Percentiles rank a stretch among this genome's conserved stretches.
Conservation (phyloP, 1,140 invertebrate genomes). For the Brevipalpus yothersi region DNA sequence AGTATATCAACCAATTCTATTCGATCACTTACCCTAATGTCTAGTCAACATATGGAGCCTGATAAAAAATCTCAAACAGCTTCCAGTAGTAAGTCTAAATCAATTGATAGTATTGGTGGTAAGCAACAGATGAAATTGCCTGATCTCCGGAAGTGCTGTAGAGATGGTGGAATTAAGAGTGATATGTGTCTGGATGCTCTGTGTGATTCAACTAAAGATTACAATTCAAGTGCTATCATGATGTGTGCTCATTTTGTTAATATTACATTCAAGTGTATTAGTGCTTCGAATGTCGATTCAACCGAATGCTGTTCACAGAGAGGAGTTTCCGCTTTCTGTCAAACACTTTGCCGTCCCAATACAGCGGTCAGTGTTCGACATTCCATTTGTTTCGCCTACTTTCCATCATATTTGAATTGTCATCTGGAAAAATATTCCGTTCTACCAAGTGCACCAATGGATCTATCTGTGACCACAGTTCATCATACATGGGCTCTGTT, state of each 20-base stretch:
- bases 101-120: background rate
- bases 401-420: conserved; percentile 48
- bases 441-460: conserved; percentile 38
- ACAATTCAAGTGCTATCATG: conserved; percentile 42
- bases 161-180: conserved; percentile 38
- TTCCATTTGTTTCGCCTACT: conserved; percentile 45
- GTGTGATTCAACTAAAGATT: conserved; percentile 40
- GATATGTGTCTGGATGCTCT: conserved; percentile 43
- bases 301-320: conserved; percentile 37
- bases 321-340: conserved; percentile 39
- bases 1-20: conserved; percentile 43
- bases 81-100: background rate
- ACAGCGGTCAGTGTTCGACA: conserved; percentile 38
- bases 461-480: conserved; percentile 39
- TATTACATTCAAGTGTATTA: conserved; percentile 20
- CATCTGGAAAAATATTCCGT: conserved; percentile 55
- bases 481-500: conserved; percentile 45
- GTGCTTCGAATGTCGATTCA: conserved; percentile 28
- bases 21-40: conserved; percentile 30
- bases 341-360: conserved; percentile 41
- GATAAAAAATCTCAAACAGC: background rate
- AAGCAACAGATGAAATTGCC: conserved; percentile 2
- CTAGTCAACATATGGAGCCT: background rate
- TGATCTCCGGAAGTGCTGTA: conserved; percentile 38
- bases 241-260: conserved; percentile 58